Percentiles rank a stretch among this genome's conserved stretches.
Evolutionary conservation across 1,140 invertebrate genomes (phyloP).

Genomic region (Macrocentrus cingulum): DNA sequence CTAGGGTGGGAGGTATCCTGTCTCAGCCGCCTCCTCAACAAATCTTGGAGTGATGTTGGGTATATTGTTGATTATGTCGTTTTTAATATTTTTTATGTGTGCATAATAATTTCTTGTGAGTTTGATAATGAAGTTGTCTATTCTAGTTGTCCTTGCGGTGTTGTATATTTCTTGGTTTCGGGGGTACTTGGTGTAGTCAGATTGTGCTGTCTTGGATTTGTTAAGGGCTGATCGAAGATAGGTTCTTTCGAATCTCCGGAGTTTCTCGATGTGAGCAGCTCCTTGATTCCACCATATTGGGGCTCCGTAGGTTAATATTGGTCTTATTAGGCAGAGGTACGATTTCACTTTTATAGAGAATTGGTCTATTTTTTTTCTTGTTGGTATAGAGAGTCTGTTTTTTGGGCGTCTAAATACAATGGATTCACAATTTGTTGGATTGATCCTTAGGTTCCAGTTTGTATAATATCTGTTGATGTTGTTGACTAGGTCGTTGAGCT

Average conservation of each 20-base stretch:
- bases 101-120: constrained; percentile 20
- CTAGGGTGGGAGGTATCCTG: constrained; percentile 3
- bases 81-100: not conserved
- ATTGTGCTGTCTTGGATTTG: not conserved
- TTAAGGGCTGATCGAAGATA: not conserved
- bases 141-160: not conserved
- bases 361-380: not conserved
- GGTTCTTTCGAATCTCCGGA: constrained; percentile 4
- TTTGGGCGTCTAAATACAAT: constrained; percentile 2
- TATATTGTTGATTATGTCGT: not conserved
- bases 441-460: constrained; percentile 25
- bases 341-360: not conserved
- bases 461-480: constrained; percentile 21
- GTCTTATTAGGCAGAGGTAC: not conserved
- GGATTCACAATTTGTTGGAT: constrained; percentile 24
- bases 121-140: constrained; percentile 18
- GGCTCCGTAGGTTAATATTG: constrained; percentile 6
- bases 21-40: not conserved
- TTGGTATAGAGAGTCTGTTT: not conserved
- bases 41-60: not conserved
- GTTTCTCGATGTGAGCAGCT: constrained; percentile 1
- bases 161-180: constrained; percentile 19
- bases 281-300: constrained; percentile 17
- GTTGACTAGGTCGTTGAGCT: constrained; percentile 17
- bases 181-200: not conserved